Base-by-base conservation (phyloP, 2,113 vertebrate genomes). In the Oreochromis spilurus region DNA sequence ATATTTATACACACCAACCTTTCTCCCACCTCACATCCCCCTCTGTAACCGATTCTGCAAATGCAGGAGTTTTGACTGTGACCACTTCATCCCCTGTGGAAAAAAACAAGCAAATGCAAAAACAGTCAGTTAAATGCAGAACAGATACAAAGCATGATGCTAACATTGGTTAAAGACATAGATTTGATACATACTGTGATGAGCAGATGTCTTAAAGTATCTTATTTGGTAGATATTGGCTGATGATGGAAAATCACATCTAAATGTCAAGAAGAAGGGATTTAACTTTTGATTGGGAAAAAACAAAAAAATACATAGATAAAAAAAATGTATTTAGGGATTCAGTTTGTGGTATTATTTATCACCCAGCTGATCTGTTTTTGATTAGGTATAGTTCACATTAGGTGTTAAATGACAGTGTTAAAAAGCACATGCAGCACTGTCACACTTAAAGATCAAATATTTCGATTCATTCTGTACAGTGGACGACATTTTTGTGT, bases 1-100 rank as follows among this genome's bases (percentile, higher is more conserved):
- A 29, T 50, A 77, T 31, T 31, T 77, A 82, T 4, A 55, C 50
- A 40, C 53, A 89, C 89, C 16, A 45, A 99, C 98, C 98, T 97
- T 98, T 99, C 91, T 99, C 98, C 98, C 98, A 99, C 97, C 98
- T 99, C 88, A 99, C 98, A 87, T 99, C 98, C 54, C 98, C 98
- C 93, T 99, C 98, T 96, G 98, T 97, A 95, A 99, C 98, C 38
- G 98, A 99, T 91, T 99, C 98, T 88, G 98, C 98, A 89, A 99
- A 99, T 0, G 98, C 97, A 60, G 98, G 98, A 16, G 98, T 98
- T 88, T 98, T 99, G 77, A 99, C 97, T 0, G 97, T 98, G 82
- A 98, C 87, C 38, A 99, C 94, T 8, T 99, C 98, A 92, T 98
- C 94, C 92, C 96, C 98, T 99, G 86, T 2, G 57, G 9, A 31